Evolutionary conservation across 64 coral and sea anemone genomes (phyloP).

Genomic region (Platygyra sinensis): DNA sequence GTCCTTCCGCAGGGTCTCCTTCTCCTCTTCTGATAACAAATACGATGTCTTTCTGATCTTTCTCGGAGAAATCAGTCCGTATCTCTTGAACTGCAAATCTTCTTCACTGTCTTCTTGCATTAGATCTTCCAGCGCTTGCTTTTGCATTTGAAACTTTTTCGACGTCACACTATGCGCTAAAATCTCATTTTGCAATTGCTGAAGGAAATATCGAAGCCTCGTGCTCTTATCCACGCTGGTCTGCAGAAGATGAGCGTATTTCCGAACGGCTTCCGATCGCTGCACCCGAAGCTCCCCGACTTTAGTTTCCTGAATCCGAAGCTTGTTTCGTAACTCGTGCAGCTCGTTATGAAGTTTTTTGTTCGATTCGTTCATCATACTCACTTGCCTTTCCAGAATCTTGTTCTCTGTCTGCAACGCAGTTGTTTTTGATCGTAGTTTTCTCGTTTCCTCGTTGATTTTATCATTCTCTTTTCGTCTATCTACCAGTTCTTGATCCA

Average conservation of each 20-base stretch:
- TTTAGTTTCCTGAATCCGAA: slow-evolving; percentile 67
- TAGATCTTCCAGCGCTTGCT: slow-evolving; percentile 19
- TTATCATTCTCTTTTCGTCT: slow-evolving; percentile 52
- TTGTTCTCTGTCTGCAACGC: slow-evolving; percentile 80
- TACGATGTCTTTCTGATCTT: background rate
- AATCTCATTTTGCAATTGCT: slow-evolving; percentile 62
- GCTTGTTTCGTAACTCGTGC: slow-evolving; percentile 61
- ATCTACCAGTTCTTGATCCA: slow-evolving; percentile 65
- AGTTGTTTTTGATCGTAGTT: slow-evolving; percentile 40
- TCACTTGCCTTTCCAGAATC: slow-evolving; percentile 72
- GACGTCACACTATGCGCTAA: slow-evolving; percentile 19
- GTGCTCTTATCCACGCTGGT: slow-evolving; percentile 52
- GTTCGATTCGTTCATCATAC: slow-evolving; percentile 80
- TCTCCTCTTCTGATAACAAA: slow-evolving; percentile 19
- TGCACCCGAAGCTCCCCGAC: slow-evolving; percentile 62
- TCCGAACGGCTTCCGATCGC: slow-evolving; percentile 36
- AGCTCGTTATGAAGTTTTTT: slow-evolving; percentile 66
- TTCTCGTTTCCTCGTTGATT: slow-evolving; percentile 34
- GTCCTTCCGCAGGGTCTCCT: slow-evolving; percentile 1
- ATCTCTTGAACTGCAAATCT: background rate
- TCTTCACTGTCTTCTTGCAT: slow-evolving; percentile 30
- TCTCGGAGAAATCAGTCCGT: background rate
- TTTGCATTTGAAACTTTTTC: slow-evolving; percentile 35
- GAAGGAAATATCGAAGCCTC: slow-evolving; percentile 41
- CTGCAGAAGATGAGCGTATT: slow-evolving; percentile 28